Percentiles rank a stretch among this genome's conserved stretches.
Evolutionary conservation across 2,113 vertebrate species (phyloP).

Genomic region (Engraulis encrasicolus): DNA sequence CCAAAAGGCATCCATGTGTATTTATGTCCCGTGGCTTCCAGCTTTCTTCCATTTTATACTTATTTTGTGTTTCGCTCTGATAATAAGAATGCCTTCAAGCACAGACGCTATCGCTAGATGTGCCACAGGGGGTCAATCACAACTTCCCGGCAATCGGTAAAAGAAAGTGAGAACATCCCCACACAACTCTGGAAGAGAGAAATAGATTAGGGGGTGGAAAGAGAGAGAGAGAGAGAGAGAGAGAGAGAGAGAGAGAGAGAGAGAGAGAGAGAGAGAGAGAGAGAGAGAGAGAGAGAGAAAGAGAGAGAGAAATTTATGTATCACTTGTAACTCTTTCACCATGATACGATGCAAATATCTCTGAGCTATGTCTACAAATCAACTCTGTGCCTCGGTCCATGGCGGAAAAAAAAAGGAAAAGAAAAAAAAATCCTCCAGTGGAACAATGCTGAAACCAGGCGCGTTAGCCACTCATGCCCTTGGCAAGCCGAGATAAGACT

Average conservation of each 20-base stretch:
- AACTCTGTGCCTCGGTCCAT: slow-evolving; percentile 47
- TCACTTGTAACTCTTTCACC: slow-evolving; percentile 42
- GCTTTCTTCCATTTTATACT: neutral
- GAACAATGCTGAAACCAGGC: slow-evolving; percentile 68
- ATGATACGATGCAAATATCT: slow-evolving; percentile 60
- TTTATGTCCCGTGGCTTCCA: neutral
- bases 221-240: slow-evolving; percentile 19
- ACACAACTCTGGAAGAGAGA: slow-evolving; percentile 5
- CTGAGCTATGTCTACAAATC: slow-evolving; percentile 43
- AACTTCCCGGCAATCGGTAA: slow-evolving; percentile 26
- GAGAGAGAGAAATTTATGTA: neutral
- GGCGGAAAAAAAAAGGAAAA: slow-evolving; percentile 34
- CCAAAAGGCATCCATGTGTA: neutral
- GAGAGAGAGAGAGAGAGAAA: slow-evolving; percentile 22
- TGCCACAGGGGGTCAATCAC: slow-evolving; percentile 40
- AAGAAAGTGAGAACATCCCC: neutral
- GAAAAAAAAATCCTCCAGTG: slow-evolving; percentile 52
- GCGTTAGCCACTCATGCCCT: slow-evolving; percentile 71
- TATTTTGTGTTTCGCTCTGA: slow-evolving; percentile 31
- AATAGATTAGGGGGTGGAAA: neutral
- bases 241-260: slow-evolving; percentile 19
- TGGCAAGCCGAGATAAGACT: slow-evolving; percentile 80
- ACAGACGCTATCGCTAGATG: slow-evolving; percentile 23
- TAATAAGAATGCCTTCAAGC: slow-evolving; percentile 21
- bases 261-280: slow-evolving; percentile 22